Conservation (phyloP, 2,797 vertebrate species). For the Coccyzus lansbergi region DNA sequence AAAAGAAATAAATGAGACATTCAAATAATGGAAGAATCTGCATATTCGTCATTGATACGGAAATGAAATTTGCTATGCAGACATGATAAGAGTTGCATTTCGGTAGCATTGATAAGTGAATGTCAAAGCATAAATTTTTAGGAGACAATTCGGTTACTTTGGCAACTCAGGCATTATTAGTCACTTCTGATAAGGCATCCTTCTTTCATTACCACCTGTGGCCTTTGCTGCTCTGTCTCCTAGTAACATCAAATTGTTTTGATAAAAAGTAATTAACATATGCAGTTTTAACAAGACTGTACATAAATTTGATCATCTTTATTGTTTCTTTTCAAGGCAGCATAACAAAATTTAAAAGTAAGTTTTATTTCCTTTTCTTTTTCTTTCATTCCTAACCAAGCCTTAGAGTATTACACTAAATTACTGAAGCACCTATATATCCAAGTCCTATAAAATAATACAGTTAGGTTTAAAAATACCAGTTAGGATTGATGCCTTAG, state of each 20-base stretch:
- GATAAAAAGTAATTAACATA: conserved; percentile 73
- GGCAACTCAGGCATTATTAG: conserved; percentile 65
- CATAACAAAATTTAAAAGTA: conserved; percentile 2
- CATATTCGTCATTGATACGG: conserved; percentile 66
- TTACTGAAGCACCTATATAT: conserved; percentile 10
- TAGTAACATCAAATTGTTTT: conserved; percentile 56
- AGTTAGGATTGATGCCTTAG: background rate
- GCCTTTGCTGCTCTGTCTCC: conserved; percentile 68
- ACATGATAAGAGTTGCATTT: conserved; percentile 71
- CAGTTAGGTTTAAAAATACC: background rate
- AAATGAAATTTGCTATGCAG: conserved; percentile 71
- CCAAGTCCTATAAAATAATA: conserved; percentile 4
- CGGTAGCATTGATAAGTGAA: conserved; percentile 69
- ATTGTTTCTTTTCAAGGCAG: conserved; percentile 26
- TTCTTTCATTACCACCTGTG: conserved; percentile 71
- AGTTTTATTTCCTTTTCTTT: conserved; percentile 20
- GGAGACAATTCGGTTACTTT: conserved; percentile 71
- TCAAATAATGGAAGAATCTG: conserved; percentile 54
- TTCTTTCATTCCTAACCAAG: background rate
- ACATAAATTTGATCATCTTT: conserved; percentile 38
- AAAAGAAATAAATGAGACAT: conserved; percentile 57
- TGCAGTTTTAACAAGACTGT: conserved; percentile 45
- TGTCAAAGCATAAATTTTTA: conserved; percentile 72
- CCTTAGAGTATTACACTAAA: background rate
- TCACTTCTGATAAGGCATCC: conserved; percentile 66